Evolutionary conservation across 2,113 vertebrate genomes (phyloP).

Genomic region (Mormyrus lacerda): DNA sequence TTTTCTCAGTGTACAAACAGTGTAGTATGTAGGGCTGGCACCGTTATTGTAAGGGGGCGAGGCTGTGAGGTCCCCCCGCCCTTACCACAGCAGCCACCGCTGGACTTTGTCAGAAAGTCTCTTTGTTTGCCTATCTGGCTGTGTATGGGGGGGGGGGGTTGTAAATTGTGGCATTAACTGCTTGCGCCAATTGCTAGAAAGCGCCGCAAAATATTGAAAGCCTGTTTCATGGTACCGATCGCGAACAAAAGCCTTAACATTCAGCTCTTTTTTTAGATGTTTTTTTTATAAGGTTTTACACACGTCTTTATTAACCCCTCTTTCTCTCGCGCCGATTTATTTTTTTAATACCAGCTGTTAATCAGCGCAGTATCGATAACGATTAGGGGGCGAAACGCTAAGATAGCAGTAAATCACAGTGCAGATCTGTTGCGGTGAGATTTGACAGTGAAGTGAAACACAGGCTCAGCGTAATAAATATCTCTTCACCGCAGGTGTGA

Average conservation of each 20-base stretch:
- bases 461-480: neutral
- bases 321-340: neutral
- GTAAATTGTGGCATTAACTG: neutral
- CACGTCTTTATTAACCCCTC: neutral
- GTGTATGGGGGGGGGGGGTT: neutral
- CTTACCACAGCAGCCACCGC: neutral
- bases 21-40: neutral
- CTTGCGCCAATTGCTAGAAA: neutral
- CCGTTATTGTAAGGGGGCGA: neutral
- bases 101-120: conserved; percentile 9
- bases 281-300: neutral
- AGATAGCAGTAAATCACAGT: neutral
- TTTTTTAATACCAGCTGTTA: neutral
- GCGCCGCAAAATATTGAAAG: neutral
- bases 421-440: neutral
- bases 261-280: neutral
- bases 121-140: neutral
- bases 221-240: neutral
- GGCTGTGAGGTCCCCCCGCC: neutral
- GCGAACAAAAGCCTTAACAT: neutral
- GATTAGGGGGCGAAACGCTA: neutral
- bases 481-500: neutral
- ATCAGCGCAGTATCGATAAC: neutral
- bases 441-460: neutral
- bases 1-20: neutral